phyloP scores from a whole-genome alignment of 2,113 vertebrate species.

The Sceloporus undulatus region DNA sequence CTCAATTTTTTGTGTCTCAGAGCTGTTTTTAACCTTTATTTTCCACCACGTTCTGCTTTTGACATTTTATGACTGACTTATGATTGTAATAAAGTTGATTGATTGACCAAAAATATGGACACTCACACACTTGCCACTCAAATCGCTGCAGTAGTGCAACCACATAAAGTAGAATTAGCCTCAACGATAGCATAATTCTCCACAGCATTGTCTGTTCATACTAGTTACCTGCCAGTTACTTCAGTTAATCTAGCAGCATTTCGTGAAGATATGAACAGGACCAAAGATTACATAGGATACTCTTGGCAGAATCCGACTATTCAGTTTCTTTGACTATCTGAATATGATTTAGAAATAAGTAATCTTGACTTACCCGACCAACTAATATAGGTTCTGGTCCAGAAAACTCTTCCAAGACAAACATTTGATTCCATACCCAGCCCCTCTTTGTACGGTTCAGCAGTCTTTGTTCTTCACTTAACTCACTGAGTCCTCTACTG shows the following conservation, averaged over 20 bases:
- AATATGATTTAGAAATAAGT: neutral
- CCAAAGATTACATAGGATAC: neutral
- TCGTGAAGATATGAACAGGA: neutral
- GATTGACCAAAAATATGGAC: too few species aligned
- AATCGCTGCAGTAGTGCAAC: neutral
- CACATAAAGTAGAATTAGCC: neutral
- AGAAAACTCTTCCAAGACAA: conserved; percentile 99
- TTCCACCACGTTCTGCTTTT: too few species aligned
- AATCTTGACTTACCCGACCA: conserved; percentile 93
- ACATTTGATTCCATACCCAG: conserved; percentile 99
- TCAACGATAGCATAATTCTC: too few species aligned
- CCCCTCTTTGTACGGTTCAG: conserved; percentile 97
- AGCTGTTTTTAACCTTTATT: too few species aligned
- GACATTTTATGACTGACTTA: too few species aligned
- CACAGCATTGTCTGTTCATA: neutral
- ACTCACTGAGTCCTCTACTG: conserved; percentile 80
- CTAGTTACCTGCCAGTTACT: neutral
- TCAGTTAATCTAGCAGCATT: neutral
- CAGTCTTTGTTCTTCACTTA: conserved; percentile 90
- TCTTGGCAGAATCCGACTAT: neutral
- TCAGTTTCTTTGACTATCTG: neutral
- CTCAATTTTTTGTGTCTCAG: too few species aligned
- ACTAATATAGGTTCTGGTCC: conserved; percentile 99
- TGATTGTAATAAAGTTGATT: too few species aligned
- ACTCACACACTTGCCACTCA: neutral